Conservation (phyloP, 2,113 vertebrate genomes). For the Toxostoma redivivum region DNA sequence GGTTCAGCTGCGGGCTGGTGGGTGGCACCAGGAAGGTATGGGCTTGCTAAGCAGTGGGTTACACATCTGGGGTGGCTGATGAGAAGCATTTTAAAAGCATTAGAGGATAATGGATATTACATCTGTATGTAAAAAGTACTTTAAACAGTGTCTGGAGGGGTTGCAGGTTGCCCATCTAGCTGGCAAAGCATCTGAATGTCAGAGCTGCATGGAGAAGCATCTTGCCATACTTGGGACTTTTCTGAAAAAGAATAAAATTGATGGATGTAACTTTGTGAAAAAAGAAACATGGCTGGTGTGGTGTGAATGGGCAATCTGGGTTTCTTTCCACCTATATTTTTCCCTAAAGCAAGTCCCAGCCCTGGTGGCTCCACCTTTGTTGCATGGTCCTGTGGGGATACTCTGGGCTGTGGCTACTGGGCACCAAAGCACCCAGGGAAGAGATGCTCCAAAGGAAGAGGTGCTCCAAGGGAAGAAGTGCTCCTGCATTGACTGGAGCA, state of each 20-base stretch:
- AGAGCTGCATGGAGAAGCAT: neutral
- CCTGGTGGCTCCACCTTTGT: neutral
- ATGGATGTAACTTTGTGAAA: neutral
- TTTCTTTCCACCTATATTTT: neutral
- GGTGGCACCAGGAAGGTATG: neutral
- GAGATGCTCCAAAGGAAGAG: neutral
- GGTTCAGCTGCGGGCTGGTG: neutral
- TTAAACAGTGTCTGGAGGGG: neutral
- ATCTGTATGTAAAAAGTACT: neutral
- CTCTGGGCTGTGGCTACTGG: neutral
- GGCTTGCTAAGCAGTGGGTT: neutral
- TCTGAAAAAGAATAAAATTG: neutral
- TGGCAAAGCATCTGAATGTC: neutral
- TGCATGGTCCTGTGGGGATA: accelerated
- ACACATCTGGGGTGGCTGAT: neutral
- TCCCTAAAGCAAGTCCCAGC: neutral
- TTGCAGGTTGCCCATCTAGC: neutral
- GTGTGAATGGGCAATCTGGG: neutral
- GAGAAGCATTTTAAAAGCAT: neutral
- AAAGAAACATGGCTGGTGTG: neutral
- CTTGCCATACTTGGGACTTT: neutral
- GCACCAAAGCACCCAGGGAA: neutral
- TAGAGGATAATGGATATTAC: neutral
- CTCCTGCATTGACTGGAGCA: accelerated
- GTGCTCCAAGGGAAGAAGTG: neutral